Percentiles rank a stretch among this genome's conserved stretches.
These are phyloP conservation scores for Ariopsis seemanni DNA, from an alignment of 2,113 vertebrate genomes.

Conservation along the genomic window DNA sequence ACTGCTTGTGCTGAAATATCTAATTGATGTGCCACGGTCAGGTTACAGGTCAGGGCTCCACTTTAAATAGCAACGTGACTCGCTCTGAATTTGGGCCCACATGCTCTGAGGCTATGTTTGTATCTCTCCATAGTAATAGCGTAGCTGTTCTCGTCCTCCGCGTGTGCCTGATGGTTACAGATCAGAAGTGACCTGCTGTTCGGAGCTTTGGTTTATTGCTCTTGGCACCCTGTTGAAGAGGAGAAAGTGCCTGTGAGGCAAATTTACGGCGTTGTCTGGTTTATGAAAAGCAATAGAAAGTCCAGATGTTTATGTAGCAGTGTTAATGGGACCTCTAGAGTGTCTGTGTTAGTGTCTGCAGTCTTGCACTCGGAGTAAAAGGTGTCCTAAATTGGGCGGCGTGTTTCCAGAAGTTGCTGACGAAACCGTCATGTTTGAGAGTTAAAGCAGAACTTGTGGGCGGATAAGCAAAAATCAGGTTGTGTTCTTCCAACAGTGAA, in stretches of 20 bases:
- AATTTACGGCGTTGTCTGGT: background rate
- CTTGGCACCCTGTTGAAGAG: background rate
- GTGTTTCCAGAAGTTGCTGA: background rate
- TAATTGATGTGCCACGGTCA: slow-evolving; percentile 53
- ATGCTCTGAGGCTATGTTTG: slow-evolving; percentile 21
- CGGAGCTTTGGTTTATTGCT: background rate
- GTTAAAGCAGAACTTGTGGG: background rate
- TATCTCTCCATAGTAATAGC: slow-evolving; percentile 34
- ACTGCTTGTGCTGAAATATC: slow-evolving; percentile 46
- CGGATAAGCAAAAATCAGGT: background rate
- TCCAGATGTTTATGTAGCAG: background rate
- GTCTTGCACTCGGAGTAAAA: background rate
- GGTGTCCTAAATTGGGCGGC: background rate
- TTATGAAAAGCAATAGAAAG: slow-evolving; percentile 1
- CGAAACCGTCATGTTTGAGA: background rate
- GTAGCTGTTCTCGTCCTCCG: background rate
- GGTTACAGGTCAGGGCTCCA: slow-evolving; percentile 56
- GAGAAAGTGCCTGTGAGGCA: background rate
- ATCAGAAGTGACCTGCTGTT: background rate
- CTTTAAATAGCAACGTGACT: slow-evolving; percentile 52
- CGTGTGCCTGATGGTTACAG: background rate
- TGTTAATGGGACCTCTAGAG: background rate
- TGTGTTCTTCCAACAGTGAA: background rate
- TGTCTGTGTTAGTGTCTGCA: background rate
- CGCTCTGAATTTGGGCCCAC: slow-evolving; percentile 30